Evolutionary conservation across 2,888 invertebrate genomes (phyloP).

Genomic region (Callosobruchus maculatus): DNA sequence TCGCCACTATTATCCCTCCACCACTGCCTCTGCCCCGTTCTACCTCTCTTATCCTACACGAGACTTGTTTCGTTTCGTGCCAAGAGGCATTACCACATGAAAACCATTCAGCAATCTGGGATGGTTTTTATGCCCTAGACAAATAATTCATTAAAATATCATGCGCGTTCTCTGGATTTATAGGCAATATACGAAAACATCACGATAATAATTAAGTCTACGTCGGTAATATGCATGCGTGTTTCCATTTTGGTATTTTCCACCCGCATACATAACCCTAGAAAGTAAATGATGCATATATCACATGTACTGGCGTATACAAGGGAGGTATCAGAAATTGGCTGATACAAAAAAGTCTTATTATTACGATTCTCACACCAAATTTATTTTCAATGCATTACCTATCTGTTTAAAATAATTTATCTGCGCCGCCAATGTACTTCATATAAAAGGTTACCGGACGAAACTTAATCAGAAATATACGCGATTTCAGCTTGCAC

Average conservation of each 20-base stretch:
- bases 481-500: too few relatives aligned
- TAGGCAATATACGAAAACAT: conserved; percentile 15
- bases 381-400: too few relatives aligned
- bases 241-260: background rate
- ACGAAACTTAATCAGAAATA: too few relatives aligned
- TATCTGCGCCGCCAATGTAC: too few relatives aligned
- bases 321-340: background rate
- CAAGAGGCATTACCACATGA: background rate
- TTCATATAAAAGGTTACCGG: too few relatives aligned
- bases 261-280: background rate
- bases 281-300: background rate
- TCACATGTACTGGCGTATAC: background rate
- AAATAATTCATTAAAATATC: conserved; percentile 28
- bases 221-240: background rate
- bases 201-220: conserved; percentile 15
- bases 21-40: background rate
- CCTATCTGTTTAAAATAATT: too few relatives aligned
- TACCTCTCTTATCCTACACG: background rate
- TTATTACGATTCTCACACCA: too few relatives aligned
- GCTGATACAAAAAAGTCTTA: too few relatives aligned
- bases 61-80: background rate
- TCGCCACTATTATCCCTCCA: background rate
- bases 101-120: background rate
- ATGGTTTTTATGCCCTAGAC: conserved; percentile 17
- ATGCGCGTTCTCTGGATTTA: conserved; percentile 24